Conservation (phyloP, 2,888 invertebrate genomes). For the Horisme vitalbata region DNA sequence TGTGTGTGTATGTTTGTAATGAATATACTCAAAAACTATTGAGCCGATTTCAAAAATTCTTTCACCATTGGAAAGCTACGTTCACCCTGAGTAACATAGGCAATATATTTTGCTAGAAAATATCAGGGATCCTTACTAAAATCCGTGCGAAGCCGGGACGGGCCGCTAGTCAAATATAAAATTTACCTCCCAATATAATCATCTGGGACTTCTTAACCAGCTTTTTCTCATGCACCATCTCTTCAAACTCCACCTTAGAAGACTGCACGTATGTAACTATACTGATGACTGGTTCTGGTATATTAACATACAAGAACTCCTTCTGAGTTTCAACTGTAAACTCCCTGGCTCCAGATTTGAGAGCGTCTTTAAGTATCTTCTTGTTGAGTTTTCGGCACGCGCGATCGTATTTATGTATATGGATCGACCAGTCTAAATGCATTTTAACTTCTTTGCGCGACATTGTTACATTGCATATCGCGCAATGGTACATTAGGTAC, state of each 20-base stretch:
- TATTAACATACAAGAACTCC: not conserved
- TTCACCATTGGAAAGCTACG: too few species aligned
- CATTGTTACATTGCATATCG: constrained; percentile 44
- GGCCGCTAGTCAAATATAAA: not conserved
- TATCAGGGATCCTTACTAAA: too few species aligned
- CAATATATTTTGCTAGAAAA: too few species aligned
- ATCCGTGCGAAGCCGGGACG: too few species aligned
- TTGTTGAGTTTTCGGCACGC: constrained; percentile 15
- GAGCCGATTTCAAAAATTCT: too few species aligned
- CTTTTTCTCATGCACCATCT: not conserved
- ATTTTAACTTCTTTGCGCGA: constrained; percentile 15
- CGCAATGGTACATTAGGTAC: constrained; percentile 46
- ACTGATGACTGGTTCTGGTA: not conserved
- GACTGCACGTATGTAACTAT: constrained; percentile 8
- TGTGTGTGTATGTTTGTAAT: too few species aligned
- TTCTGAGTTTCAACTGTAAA: constrained; percentile 10
- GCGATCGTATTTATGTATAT: not conserved
- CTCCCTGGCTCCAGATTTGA: constrained; percentile 12
- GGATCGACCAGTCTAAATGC: constrained; percentile 21
- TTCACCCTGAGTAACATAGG: too few species aligned
- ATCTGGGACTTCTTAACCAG: constrained; percentile 6
- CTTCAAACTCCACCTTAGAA: not conserved
- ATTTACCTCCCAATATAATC: constrained; percentile 12
- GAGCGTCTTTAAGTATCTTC: constrained; percentile 10
- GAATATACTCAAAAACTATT: too few species aligned